Evolutionary conservation across 2,888 invertebrate species (phyloP).

Genomic region (Cactoblastis cactorum): DNA sequence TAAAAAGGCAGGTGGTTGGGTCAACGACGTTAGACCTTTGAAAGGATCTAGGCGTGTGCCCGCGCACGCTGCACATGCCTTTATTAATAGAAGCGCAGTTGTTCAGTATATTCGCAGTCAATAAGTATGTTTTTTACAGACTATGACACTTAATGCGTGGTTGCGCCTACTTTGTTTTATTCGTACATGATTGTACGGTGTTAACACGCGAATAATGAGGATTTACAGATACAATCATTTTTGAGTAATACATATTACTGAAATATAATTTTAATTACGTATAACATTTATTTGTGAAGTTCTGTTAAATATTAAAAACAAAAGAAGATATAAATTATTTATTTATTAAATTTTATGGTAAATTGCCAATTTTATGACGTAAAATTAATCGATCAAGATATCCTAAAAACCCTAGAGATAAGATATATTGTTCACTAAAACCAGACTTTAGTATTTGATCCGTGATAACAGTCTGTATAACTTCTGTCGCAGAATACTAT

Average conservation of each 20-base stretch:
- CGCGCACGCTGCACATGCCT: conserved; percentile 50
- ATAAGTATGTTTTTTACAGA: conserved; percentile 19
- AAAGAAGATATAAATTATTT: too few species aligned
- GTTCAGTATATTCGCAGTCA: conserved; percentile 36
- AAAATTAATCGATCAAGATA: too few species aligned
- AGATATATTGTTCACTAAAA: too few species aligned
- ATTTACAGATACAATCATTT: not conserved
- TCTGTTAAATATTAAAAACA: too few species aligned
- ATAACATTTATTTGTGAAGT: too few species aligned
- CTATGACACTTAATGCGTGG: not conserved
- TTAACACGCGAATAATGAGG: not conserved
- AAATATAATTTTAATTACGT: not conserved
- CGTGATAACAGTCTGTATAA: not conserved
- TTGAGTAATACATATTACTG: not conserved
- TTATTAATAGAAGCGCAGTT: conserved; percentile 37
- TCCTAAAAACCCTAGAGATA: too few species aligned
- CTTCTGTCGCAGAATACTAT: not conserved
- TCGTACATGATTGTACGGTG: conserved; percentile 1
- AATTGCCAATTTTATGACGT: too few species aligned
- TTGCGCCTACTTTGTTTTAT: not conserved
- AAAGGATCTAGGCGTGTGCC: conserved; percentile 40
- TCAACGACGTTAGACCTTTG: conserved; percentile 72
- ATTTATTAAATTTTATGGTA: too few species aligned
- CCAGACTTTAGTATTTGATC: not conserved
- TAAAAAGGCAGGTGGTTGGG: conserved; percentile 59